phyloP scores from a whole-genome alignment of 1,140 invertebrate genomes.

The Plutomurus gul region DNA sequence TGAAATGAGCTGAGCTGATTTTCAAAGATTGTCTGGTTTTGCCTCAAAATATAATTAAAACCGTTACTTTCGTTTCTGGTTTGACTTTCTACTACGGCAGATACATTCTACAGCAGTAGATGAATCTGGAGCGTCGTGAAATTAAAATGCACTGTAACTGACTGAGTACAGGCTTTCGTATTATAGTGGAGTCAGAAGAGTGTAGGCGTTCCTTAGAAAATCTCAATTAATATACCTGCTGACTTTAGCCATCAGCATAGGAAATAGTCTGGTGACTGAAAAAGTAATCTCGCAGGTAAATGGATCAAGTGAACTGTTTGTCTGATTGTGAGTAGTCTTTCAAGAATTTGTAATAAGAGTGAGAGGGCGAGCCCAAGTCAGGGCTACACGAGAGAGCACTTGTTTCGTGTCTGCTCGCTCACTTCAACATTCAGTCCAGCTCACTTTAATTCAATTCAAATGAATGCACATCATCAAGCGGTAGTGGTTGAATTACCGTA shows the following conservation, averaged over 20 bases:
- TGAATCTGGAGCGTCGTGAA: too few relatives aligned
- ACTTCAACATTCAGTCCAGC: background rate
- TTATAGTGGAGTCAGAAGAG: background rate
- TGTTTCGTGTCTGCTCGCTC: background rate
- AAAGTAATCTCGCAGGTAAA: background rate
- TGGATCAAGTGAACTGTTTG: constrained; percentile 1
- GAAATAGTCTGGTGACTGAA: background rate
- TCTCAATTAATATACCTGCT: constrained; percentile 30
- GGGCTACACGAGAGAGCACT: background rate
- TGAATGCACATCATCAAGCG: constrained; percentile 6
- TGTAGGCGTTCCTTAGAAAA: constrained; percentile 11
- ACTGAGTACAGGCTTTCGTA: too few relatives aligned
- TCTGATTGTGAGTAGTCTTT: too few relatives aligned
- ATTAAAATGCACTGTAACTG: too few relatives aligned
- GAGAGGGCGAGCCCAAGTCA: background rate
- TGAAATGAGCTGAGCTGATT: too few relatives aligned
- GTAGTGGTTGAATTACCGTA: constrained; percentile 32
- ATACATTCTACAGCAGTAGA: too few relatives aligned
- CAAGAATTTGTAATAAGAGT: constrained; percentile 16
- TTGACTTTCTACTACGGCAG: background rate
- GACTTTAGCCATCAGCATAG: constrained; percentile 17
- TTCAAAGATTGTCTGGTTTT: too few relatives aligned
- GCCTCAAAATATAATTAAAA: too few relatives aligned
- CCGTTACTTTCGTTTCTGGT: too few relatives aligned
- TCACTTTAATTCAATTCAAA: constrained; percentile 17